Evolutionary conservation across 2,888 invertebrate genomes (phyloP), one percentile per base, ranked within the genome.

Genomic region (Ormyrus nitidulus): DNA sequence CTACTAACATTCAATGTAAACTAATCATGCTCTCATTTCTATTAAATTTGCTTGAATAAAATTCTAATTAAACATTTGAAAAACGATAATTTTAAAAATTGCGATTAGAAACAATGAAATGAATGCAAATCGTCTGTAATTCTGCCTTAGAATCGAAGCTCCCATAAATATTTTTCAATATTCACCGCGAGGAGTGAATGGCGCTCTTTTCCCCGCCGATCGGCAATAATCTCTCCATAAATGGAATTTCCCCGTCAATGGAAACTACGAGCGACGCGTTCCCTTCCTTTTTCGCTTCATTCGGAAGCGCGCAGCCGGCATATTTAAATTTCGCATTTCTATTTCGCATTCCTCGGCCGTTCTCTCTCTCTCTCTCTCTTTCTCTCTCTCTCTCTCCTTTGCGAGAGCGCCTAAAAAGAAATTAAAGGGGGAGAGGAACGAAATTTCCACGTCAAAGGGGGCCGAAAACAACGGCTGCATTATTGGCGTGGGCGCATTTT

Each of bases 401-500:
- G 54, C 54, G 11, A 19, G 56, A 3, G 61, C 65, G 11, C 49
- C 68, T 61, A 64, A 69, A 64, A 65, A 80, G 65, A 64, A 75
- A 80, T 75, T 75, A 75, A 71, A 66, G 61, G 46, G 6, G 34
- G n/a, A 51, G n/a, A 71, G 56, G 66, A 80, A 75, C 68, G 56
- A 59, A 71, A 80, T 80, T 80, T 80, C 49, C 72, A 80, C 71
- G 62, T 80, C 80, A 80, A 80, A 80, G 80, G 73, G 46, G 64
- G 4, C 34, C 34, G 34, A 77, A 80, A 77, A 73, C 77, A 77
- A 66, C 69, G 70, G 77, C 10, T 69, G 69, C 73, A 77, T 81
- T 81, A 81, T 81, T 74, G 34, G 34, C 34, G 34, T 4, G 80
- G 79, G 61, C 61, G 62, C 58, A 9, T 73, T 80, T 73, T 62